Percentiles rank a stretch among this genome's conserved stretches.
Evolutionary conservation across 2,888 invertebrate species (phyloP).

Genomic region (Tetragonula carbonaria): DNA sequence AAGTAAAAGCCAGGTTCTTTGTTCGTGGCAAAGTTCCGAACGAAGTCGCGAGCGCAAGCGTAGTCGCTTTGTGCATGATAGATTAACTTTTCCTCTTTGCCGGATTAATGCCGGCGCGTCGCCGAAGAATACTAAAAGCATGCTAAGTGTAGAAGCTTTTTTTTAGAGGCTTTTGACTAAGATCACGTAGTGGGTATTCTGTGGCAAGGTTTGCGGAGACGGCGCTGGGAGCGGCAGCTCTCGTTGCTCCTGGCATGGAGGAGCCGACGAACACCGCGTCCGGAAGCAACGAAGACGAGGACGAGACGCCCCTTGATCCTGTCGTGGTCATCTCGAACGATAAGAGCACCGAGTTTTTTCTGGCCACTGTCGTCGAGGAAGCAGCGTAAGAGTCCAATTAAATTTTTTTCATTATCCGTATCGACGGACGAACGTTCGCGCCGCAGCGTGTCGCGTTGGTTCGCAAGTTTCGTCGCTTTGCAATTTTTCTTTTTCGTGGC

Average conservation of each 20-base stretch:
- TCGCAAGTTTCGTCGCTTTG: neutral
- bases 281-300: conserved; percentile 94
- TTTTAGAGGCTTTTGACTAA: conserved; percentile 81
- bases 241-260: conserved; percentile 88
- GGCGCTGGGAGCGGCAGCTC: conserved; percentile 87
- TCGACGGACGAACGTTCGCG: conserved; percentile 33
- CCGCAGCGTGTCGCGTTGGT: neutral
- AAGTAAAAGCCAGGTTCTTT: conserved; percentile 45
- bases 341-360: conserved; percentile 95
- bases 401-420: neutral
- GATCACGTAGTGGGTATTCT: conserved; percentile 84
- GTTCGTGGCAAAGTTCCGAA: conserved; percentile 30
- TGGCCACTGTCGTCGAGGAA: conserved; percentile 95
- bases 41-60: conserved; percentile 36
- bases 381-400: conserved; percentile 88
- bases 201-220: conserved; percentile 91
- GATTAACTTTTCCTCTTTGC: conserved; percentile 50
- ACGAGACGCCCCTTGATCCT: conserved; percentile 85
- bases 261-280: conserved; percentile 95
- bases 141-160: conserved; percentile 79
- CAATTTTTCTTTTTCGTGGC: neutral
- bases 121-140: conserved; percentile 63
- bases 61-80: conserved; percentile 65
- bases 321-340: conserved; percentile 92
- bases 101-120: conserved; percentile 53